Evolutionary conservation across 2,888 invertebrate species (phyloP), one percentile per base, ranked within the genome.

Genomic region (Agonum fuliginosum): DNA sequence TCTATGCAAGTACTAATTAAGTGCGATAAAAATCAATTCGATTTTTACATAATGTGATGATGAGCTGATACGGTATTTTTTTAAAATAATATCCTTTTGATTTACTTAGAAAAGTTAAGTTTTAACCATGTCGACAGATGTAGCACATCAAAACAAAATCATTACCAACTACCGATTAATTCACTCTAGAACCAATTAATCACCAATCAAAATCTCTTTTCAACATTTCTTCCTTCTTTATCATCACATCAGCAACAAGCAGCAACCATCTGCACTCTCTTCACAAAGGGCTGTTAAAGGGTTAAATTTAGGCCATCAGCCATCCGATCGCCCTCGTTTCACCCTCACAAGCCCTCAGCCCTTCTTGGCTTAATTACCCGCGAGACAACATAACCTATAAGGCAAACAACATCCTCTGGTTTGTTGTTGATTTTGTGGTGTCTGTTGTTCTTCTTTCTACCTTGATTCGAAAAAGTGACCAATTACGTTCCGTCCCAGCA

Each of bases 271-370:
- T 67, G 67, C 41, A 27, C 62, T 48, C 46, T 20, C 54, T 54
- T 20, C n/a, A 20, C 22, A 54, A 54, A 54, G 54, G 54, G 54
- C 37, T 37, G 20, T 20, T 1, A 67, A 75, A 75, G 75, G 75
- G 75, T 75, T 75, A 48, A 75, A 75, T 58, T 37, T 75, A 75
- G 75, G 75, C 67, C 73, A 73, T 73, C 75, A 67, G 37, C 22
- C 69, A 20, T 43, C 37, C 41, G 69, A 34, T 34, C 65, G 65
- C n/a, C 54, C 37, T 27, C 41, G 20, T 10, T 62, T 69, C 46
- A 46, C 43, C 43, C 46, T 24, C 20, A 17, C 43, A 41, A 8
- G 22, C 43, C 69, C 37, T 65, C 41, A 24, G 73, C 58, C 58
- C 41, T 48, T 46, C 48, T 43, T 12, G 46, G 34, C 73, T 37